These are phyloP conservation scores for Brachyistius frenatus DNA, from an alignment of 2,113 vertebrate genomes.

Conservation along the genomic window DNA sequence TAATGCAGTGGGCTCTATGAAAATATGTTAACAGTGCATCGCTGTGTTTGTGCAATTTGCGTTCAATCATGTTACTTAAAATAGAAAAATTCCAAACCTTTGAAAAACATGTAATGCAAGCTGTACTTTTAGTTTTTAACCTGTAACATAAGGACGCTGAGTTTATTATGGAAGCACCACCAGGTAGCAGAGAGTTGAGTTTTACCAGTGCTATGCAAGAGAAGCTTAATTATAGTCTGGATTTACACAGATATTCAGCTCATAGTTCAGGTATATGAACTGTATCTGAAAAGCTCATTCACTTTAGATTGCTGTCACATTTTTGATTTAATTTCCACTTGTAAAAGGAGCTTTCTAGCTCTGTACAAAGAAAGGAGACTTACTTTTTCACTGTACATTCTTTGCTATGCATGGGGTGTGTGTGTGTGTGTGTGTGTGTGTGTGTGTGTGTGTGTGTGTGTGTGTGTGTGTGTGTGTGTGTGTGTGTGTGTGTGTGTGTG, in stretches of 20 bases:
- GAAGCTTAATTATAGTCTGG: background rate
- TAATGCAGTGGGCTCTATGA: too few relatives aligned
- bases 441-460: too few relatives aligned
- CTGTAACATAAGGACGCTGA: too few relatives aligned
- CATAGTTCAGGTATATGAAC: constrained; percentile 10
- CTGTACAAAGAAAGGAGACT: background rate
- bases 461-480: constrained; percentile 17
- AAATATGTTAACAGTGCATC: too few relatives aligned
- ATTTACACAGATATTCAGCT: constrained; percentile 6
- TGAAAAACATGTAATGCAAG: background rate
- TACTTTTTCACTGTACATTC: background rate
- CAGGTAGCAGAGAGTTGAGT: background rate
- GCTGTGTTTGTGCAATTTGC: too few relatives aligned
- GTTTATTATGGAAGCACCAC: too few relatives aligned
- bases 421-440: constrained; percentile 18
- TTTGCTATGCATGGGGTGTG: constrained; percentile 16
- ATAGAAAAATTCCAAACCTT: too few relatives aligned
- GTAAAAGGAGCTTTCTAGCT: background rate
- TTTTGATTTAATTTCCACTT: constrained; percentile 18
- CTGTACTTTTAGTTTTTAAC: background rate
- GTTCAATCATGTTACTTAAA: too few relatives aligned
- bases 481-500: constrained; percentile 26
- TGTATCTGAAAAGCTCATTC: constrained; percentile 5
- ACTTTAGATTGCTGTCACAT: background rate
- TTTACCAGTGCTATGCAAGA: background rate